Base-by-base conservation (phyloP, 2,797 vertebrate species). In the Acanthurus tractus region DNA sequence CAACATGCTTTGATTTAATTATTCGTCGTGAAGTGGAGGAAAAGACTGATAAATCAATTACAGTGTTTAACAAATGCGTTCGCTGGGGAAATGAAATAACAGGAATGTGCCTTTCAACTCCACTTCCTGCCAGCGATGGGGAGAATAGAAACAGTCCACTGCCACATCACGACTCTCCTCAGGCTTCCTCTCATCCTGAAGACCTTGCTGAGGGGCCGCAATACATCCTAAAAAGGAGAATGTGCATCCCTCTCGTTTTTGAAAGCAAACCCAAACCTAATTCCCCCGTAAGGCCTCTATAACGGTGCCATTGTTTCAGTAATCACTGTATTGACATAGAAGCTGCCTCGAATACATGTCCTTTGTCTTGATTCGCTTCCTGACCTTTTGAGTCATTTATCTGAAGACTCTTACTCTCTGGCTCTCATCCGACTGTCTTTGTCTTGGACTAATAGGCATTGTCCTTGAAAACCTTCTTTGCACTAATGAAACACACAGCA, bases 321-420 rank as follows among this genome's bases (percentile, higher is more conserved):
- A 82, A 86, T 87, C 78, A 81, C 81, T 67, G 54, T 78, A 87
- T 84, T 84, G 84, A 77, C 79, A 76, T 54, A 34, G 74, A 82
- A 80, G 84, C 82, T 74, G 45, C 50, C 58, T 63, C 74, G 65
- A 81, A 74, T 81, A 52, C 65, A 25, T 4, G 29, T 50, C 38
- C 53, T 78, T 82, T 79, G 46, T 86, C 80, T 48, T 20, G 38
- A 82, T 79, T 66, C 74, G 11, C 57, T 42, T 79, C 15, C 22
- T 82, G 69, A 80, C 75, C 79, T 82, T 85, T 73, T 0, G 0
- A 79, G 14, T 38, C 22, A 8, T 61, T 76, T 63, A 18, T 76
- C 49, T 52, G 15, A 66, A 69, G 34, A 78, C 10, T 67, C 49
- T 76, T 29, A 54, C 38, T 70, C 22, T 2, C 17, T n/a, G 8